Percentiles rank a stretch among this genome's conserved stretches.
Conservation (phyloP, 2,888 invertebrate genomes). For the Drosophila affinis region DNA sequence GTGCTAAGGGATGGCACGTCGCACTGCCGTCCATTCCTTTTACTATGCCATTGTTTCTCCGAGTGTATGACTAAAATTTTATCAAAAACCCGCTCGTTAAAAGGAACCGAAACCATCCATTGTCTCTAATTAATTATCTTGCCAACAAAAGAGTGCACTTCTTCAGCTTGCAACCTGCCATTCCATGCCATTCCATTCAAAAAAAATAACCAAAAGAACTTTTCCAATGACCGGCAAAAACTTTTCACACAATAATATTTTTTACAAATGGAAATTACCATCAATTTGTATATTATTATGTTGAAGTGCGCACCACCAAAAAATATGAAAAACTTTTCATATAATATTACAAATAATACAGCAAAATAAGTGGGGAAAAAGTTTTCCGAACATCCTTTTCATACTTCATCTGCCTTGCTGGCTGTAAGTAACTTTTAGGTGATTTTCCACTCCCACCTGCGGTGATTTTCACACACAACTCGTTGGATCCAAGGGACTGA, state of each 20-base stretch:
- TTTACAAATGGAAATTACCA: constrained; percentile 67
- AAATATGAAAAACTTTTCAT: constrained; percentile 57
- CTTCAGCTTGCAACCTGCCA: neutral
- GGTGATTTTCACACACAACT: constrained; percentile 42
- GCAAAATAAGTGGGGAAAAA: constrained; percentile 3
- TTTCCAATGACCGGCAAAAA: too few relatives aligned
- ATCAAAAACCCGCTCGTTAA: too few relatives aligned
- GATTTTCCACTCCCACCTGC: neutral
- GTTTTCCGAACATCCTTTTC: constrained; percentile 13
- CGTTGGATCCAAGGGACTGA: constrained; percentile 40
- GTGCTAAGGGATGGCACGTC: too few relatives aligned
- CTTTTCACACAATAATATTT: constrained; percentile 17
- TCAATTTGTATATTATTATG: constrained; percentile 72
- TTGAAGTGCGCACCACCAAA: constrained; percentile 50
- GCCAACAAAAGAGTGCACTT: neutral
- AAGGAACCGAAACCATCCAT: too few relatives aligned
- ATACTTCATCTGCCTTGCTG: constrained; percentile 2
- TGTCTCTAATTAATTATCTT: too few relatives aligned
- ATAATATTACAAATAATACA: constrained; percentile 26
- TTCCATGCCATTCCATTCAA: neutral
- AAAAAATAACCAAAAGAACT: too few relatives aligned
- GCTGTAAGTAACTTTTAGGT: constrained; percentile 7
- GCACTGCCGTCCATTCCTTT: too few relatives aligned
- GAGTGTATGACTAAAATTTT: too few relatives aligned
- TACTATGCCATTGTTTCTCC: too few relatives aligned